Percentiles rank a stretch among this genome's conserved stretches.
phyloP scores from a whole-genome alignment of 2,888 invertebrate species.

The Teleogryllus oceanicus region DNA sequence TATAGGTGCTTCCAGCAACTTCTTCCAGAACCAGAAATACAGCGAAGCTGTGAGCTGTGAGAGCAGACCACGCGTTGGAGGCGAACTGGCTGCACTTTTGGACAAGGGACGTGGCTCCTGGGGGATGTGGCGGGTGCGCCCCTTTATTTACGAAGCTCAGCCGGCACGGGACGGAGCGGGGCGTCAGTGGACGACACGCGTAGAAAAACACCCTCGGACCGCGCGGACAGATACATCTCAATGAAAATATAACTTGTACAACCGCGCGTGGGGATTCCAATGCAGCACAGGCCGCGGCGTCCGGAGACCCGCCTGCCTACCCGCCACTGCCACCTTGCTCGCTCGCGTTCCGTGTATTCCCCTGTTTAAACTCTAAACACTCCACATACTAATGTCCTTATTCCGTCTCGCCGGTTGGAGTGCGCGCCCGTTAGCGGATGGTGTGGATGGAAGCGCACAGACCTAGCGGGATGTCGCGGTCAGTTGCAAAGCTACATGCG shows the following conservation, averaged over 20 bases:
- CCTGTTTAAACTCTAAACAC: constrained; percentile 18
- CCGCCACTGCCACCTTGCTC: background rate
- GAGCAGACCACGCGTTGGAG: too few species aligned
- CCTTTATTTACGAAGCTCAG: too few species aligned
- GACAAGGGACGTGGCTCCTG: too few species aligned
- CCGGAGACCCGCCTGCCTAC: too few species aligned
- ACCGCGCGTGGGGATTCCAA: background rate
- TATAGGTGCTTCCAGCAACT: too few species aligned
- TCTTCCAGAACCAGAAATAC: too few species aligned
- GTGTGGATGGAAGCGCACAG: background rate
- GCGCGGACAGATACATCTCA: background rate
- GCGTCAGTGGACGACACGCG: background rate
- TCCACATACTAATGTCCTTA: constrained; percentile 8
- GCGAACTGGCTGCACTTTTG: too few species aligned
- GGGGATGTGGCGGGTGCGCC: too few species aligned
- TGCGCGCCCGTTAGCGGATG: background rate
- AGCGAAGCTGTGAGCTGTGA: too few species aligned
- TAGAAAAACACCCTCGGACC: background rate
- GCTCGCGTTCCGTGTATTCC: background rate
- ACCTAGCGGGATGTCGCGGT: background rate
- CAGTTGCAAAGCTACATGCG: background rate
- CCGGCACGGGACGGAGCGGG: too few species aligned
- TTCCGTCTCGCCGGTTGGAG: background rate
- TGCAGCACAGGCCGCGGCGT: too few species aligned
- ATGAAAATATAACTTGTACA: constrained; percentile 5